These are phyloP conservation scores for Adrianichthys oophorus DNA, from an alignment of 2,797 vertebrate genomes.

Conservation along the genomic window DNA sequence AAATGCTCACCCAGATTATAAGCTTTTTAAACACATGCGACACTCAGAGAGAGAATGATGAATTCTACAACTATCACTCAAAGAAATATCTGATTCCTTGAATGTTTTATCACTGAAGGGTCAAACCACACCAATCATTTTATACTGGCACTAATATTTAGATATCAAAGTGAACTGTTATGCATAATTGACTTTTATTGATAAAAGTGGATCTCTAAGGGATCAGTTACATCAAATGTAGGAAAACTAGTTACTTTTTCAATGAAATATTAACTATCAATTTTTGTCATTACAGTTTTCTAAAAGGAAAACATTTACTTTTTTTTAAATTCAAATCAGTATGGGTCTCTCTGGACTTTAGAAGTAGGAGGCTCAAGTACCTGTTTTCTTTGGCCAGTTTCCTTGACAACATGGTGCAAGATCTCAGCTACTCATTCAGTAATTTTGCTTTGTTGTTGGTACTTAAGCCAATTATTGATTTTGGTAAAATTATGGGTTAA, in stretches of 20 bases:
- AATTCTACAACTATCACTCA: conserved; percentile 40
- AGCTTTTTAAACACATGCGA: not conserved
- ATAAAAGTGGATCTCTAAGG: too few relatives aligned
- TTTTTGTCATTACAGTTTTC: not conserved
- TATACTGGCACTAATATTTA: too few relatives aligned
- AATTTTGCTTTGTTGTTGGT: conserved; percentile 54
- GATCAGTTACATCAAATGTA: too few relatives aligned
- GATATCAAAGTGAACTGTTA: too few relatives aligned
- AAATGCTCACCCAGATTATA: conserved; percentile 30
- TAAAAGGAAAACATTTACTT: not conserved
- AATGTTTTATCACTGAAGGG: conserved; percentile 14
- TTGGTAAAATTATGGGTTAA: conserved; percentile 29
- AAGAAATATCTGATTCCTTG: too few relatives aligned
- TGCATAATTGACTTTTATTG: too few relatives aligned
- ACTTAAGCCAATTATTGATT: conserved; percentile 32
- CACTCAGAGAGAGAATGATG: conserved; percentile 2
- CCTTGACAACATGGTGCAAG: conserved; percentile 70
- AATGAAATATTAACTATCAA: not conserved
- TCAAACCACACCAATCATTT: too few relatives aligned
- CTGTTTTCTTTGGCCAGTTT: conserved; percentile 42
- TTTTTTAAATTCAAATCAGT: not conserved
- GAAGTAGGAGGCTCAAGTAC: conserved; percentile 10
- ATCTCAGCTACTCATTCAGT: conserved; percentile 31
- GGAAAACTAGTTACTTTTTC: too few relatives aligned
- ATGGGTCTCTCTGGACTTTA: not conserved